Conservation (phyloP, 2,113 vertebrate species). For the Hippocampus mohnikei region DNA sequence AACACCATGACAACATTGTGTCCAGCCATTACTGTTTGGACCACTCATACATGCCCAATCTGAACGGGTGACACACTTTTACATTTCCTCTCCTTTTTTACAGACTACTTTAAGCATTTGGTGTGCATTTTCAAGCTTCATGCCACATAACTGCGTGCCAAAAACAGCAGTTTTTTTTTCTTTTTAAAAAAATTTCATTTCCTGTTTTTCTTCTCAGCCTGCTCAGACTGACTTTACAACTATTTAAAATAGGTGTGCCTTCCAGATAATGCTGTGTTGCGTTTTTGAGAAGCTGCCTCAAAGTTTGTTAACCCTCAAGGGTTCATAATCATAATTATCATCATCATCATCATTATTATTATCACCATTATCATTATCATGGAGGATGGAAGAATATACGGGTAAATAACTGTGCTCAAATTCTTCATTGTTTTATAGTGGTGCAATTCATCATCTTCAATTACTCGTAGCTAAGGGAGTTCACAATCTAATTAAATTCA, state of each 20-base stretch:
- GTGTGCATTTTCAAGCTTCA: not conserved
- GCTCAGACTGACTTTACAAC: conserved; percentile 27
- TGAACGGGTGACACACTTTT: not conserved
- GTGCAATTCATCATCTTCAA: conserved; percentile 8
- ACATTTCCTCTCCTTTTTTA: too few relatives aligned
- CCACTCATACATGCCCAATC: not conserved
- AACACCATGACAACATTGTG: not conserved
- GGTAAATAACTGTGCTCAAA: not conserved
- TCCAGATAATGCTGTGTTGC: conserved; percentile 1
- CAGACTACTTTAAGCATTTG: not conserved
- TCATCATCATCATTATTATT: too few relatives aligned
- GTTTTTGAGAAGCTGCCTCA: conserved; percentile 13
- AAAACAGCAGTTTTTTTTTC: not conserved
- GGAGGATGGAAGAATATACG: not conserved
- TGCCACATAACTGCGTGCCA: not conserved
- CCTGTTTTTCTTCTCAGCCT: conserved; percentile 22
- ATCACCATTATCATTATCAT: too few relatives aligned
- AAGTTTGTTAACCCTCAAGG: too few relatives aligned
- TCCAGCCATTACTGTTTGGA: not conserved
- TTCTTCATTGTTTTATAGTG: not conserved
- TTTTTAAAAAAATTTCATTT: too few relatives aligned
- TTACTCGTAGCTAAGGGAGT: not conserved
- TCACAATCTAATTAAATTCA: not conserved
- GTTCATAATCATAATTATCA: conserved; percentile 1
- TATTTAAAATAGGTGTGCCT: conserved; percentile 20